Base-by-base conservation (phyloP, 2,888 invertebrate genomes). In the Agapetus fuscipes region DNA sequence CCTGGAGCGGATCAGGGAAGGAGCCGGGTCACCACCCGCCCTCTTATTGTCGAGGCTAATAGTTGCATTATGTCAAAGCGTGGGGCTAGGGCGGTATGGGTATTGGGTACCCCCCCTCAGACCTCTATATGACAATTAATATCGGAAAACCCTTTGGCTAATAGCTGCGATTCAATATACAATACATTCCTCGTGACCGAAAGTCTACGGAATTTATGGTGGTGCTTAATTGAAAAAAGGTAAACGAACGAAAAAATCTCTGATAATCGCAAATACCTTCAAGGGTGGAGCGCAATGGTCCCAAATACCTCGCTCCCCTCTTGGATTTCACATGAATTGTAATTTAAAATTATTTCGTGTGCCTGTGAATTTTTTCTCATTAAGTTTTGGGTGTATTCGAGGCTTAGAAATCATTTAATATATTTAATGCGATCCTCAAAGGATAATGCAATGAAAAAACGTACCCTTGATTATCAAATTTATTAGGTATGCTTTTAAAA, bases 31-130 rank as follows among this genome's bases (percentile, higher is more conserved):
- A 20, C 20, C 20, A 4, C 20, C 5, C 20, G 5, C 20, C 15
- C 33, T 33, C 12, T 33, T 15, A 33, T 33, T 33, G 33, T 25
- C 15, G 17, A n/a, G 15, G 33, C 33, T 33, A 33, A 33, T 33
- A 33, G 33, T 24, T 33, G 33, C 33, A 33, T 33, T 33, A 33
- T 24, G 25, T 20, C 33, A 25, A 24, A 24, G 24, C 24, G 33
- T 33, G 24, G 13, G 24, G 24, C 33, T 13, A 24, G 33, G 33
- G 33, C 17, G 14, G 15, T 20, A 20, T 20, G 20, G 4, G 20
- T 20, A 20, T 9, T 20, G 5, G 20, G 9, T 20, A 6, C 20
- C 20, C 20, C 20, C 5, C 9, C 20, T 9, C 9, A 4, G 20
- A 4, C 4, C 20, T 6, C 4, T 20, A 20, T 20, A 20, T 9